Base-by-base conservation (phyloP, 2,113 vertebrate species). In the Astur gentilis region DNA sequence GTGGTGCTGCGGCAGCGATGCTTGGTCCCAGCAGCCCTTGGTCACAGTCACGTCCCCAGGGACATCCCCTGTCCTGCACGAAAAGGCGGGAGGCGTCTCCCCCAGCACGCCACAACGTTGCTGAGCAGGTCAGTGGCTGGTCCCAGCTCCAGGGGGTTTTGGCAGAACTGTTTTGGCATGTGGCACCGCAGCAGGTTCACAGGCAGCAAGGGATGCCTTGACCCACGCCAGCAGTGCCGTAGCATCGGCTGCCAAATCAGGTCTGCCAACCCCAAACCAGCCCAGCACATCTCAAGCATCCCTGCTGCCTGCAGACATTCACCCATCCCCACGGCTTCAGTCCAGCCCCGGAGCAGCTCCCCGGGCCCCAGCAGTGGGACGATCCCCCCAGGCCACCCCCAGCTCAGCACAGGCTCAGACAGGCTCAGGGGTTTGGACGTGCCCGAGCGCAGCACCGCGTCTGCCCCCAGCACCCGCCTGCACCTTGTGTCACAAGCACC, bases 91-190 rank as follows among this genome's bases (percentile, higher is more conserved):
- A 80, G 20, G 14, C 9, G 2, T 45, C 76, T 76, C 40, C 57
- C 17, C 44, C 2, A 0, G 27, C 44, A 40, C 2, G 1, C 23
- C 5, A 3, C 7, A 5, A 44, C 0, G 0, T 3, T 44, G 45
- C 69, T 8, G 3, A 84, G 67, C 21, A 5, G 29, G 42, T 82
- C 10, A 14, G 54, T 60, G 57, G 26, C 60, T 52, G 79, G 49
- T 44, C 55, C 29, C 38, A 31, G 71, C 42, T 49, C 71, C 1
- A 0, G 2, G 17, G 60, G 16, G 13, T 6, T 58, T 21, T 50
- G 47, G 57, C n/a, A 72, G 66, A 49, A 71, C 31, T 32, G 2
- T 31, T 36, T 45, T 1, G 0, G 27, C 15, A 58, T 45, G 62
- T 42, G 54, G 70, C 60, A 61, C 11, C 10, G 1, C 9, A 8